Conservation (phyloP, 2,888 invertebrate species). For the Candidula unifasciata region DNA sequence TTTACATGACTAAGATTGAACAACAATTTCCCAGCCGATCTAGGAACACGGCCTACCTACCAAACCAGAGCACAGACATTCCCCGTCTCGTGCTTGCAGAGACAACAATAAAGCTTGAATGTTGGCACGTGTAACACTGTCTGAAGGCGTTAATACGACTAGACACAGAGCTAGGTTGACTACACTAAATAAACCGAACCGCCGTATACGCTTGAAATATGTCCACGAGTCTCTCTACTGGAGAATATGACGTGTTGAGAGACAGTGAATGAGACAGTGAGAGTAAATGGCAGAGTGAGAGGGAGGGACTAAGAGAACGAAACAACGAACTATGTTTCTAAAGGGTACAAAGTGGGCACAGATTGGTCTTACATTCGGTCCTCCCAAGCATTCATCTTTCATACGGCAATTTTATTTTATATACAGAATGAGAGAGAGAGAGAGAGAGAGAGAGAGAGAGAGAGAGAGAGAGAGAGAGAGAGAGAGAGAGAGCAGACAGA, state of each 20-base stretch:
- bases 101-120: not conserved
- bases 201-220: not conserved
- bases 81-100: not conserved
- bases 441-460: too few relatives aligned
- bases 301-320: not conserved
- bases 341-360: too few relatives aligned
- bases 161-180: not conserved
- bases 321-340: too few relatives aligned
- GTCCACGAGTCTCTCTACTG: not conserved
- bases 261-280: not conserved
- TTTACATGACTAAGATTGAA: too few relatives aligned
- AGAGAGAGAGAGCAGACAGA: too few relatives aligned
- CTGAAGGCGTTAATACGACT: not conserved
- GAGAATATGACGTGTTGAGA: not conserved
- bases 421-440: too few relatives aligned
- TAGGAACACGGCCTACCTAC: not conserved
- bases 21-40: too few relatives aligned
- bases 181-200: not conserved
- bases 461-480: too few relatives aligned
- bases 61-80: not conserved
- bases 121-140: constrained; percentile 9
- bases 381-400: too few relatives aligned
- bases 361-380: too few relatives aligned
- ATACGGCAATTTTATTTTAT: too few relatives aligned
- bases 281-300: not conserved